phyloP scores from a whole-genome alignment of 2,113 vertebrate species.

The Grammomys dolichurus region DNA sequence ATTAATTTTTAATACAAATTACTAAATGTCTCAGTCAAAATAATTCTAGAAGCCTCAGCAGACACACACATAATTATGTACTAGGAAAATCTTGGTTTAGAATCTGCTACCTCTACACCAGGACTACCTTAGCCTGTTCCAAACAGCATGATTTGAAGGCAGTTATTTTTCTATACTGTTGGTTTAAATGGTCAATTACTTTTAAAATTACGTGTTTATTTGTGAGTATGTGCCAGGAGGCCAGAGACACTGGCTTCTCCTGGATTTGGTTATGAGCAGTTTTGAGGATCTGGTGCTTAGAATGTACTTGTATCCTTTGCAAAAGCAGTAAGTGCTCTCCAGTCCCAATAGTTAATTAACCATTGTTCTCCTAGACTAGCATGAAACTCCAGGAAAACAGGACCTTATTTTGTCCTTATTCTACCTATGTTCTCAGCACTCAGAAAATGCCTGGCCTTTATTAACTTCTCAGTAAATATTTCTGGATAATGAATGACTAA shows the following conservation, averaged over 20 bases:
- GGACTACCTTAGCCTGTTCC: neutral
- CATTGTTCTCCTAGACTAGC: neutral
- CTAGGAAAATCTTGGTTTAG: constrained; percentile 2
- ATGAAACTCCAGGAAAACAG: neutral
- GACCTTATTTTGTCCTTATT: neutral
- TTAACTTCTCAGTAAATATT: constrained; percentile 30
- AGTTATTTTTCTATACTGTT: neutral
- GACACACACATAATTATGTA: constrained; percentile 30
- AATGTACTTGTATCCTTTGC: neutral
- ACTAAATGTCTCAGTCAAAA: constrained; percentile 30
- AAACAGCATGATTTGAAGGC: constrained; percentile 28
- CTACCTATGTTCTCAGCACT: neutral
- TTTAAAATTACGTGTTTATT: too few species aligned
- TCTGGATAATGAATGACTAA: constrained; percentile 9
- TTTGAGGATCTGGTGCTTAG: neutral
- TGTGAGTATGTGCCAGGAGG: neutral
- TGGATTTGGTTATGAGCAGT: neutral
- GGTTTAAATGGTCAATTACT: neutral
- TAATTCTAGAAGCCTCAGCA: constrained; percentile 33
- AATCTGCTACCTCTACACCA: neutral
- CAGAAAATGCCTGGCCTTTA: neutral
- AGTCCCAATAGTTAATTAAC: neutral
- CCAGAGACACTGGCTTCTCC: neutral
- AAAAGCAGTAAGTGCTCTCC: neutral
- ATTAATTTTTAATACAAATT: neutral